Evolutionary conservation across 2,888 invertebrate genomes (phyloP).

Genomic region (Heteropelma amictum): DNA sequence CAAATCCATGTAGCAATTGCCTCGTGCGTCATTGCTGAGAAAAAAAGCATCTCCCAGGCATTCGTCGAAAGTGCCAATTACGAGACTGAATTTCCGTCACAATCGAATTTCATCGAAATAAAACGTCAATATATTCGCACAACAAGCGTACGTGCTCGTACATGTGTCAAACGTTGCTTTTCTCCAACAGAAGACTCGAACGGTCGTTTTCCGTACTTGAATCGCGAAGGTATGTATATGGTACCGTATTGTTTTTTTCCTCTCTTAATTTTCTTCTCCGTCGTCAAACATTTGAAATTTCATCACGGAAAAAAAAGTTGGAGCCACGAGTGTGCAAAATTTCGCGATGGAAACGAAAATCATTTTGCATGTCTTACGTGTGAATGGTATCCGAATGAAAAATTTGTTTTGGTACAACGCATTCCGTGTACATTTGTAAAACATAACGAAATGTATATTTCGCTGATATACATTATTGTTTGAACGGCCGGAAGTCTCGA

Average conservation of each 20-base stretch:
- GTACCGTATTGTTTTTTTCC: constrained; percentile 47
- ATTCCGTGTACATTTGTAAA: too few relatives aligned
- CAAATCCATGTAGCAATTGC: too few relatives aligned
- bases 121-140: not conserved
- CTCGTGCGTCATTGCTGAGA: too few relatives aligned
- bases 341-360: not conserved
- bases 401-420: too few relatives aligned
- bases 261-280: not conserved
- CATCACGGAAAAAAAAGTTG: not conserved
- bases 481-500: too few relatives aligned
- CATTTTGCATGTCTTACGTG: too few relatives aligned
- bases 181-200: not conserved
- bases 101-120: not conserved
- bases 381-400: not conserved
- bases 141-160: constrained; percentile 16
- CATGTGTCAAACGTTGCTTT: not conserved
- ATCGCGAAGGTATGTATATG: constrained; percentile 60
- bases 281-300: constrained; percentile 2
- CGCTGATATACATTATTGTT: too few relatives aligned
- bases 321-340: not conserved
- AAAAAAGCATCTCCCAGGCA: too few relatives aligned
- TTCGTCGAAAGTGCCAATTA: constrained; percentile 18
- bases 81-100: not conserved
- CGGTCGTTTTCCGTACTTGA: constrained; percentile 12
- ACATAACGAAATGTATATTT: too few relatives aligned